Conservation (phyloP, 2,888 invertebrate species). For the Eubasilissa splendida region DNA sequence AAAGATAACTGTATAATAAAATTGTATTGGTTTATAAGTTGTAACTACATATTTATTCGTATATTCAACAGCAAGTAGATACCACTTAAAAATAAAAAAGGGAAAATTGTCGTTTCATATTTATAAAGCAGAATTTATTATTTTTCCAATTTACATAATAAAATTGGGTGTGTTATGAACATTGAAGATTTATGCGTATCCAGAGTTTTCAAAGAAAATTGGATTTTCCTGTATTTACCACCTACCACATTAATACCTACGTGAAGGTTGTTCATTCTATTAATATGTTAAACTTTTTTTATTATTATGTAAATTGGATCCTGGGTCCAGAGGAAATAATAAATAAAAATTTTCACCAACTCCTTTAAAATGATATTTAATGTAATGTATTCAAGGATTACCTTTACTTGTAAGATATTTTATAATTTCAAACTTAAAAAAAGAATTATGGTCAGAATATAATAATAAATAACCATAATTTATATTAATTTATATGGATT, state of each 20-base stretch:
- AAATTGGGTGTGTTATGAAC: slow-evolving; percentile 48
- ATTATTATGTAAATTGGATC: slow-evolving; percentile 14
- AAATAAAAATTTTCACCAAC: too few species aligned
- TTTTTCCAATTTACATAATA: slow-evolving; percentile 49
- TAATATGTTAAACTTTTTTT: slow-evolving; percentile 28
- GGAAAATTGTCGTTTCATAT: slow-evolving; percentile 29
- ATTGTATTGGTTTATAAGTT: too few species aligned
- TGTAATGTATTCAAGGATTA: too few species aligned
- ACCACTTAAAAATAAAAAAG: slow-evolving; percentile 28
- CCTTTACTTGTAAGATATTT: too few species aligned
- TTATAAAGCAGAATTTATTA: slow-evolving; percentile 41
- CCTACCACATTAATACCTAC: slow-evolving; percentile 31
- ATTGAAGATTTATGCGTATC: slow-evolving; percentile 44
- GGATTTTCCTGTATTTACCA: slow-evolving; percentile 45
- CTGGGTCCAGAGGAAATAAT: background rate
- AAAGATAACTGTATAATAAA: too few species aligned
- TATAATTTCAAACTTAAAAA: too few species aligned
- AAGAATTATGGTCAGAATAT: too few species aligned
- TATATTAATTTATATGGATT: too few species aligned
- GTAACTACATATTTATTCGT: background rate
- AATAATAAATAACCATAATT: too few species aligned
- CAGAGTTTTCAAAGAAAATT: slow-evolving; percentile 48
- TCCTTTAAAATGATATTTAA: too few species aligned
- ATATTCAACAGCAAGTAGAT: background rate
- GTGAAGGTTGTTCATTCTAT: slow-evolving; percentile 34